Evolutionary conservation across 1,140 invertebrate genomes (phyloP), one percentile per base, ranked within the genome.

Genomic region (Cotesia glomerata): DNA sequence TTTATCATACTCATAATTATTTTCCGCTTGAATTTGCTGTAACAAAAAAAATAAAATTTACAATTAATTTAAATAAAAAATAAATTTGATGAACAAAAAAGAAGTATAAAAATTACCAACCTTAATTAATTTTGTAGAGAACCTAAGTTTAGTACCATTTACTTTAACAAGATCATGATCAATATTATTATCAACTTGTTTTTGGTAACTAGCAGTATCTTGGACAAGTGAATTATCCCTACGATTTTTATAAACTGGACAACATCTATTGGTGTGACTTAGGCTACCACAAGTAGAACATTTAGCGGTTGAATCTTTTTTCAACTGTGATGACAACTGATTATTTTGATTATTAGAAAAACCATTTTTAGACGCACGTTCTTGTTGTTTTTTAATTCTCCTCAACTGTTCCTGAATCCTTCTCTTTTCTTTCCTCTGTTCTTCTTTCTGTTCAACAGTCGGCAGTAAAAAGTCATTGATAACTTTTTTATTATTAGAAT

Each of bases 221-320:
- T 0, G 26, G 26, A 26, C 26, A 26, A 3, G 26, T 26, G 26
- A 26, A 26, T 26, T 26, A 26, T 26, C 26, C 2, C 26, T 0
- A 26, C 26, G 3, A 26, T 26, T 26, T 26, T 26, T 26, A 26
- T 26, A 26, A 1, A 26, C 26, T 26, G 26, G 26, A 2, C 26
- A 26, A 26, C 26, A 26, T 26, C 1, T 26, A 26, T 26, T 26
- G 91, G 92, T 93, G 76, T 93, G 91, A 1, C 92, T 92, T 36
- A 93, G 93, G 79, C 96, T 94, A 3, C 97, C 97, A 88, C 98
- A 99, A 13, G 98, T 97, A n/a, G 98, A 97, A 87, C 98, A 99
- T 88, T 94, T 94, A 16, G 99, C 88, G 88, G 97, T 97, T 2
- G 97, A 88, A 85, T 97, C 94, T 79, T 95, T 94, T 78, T 95